Percentiles rank a stretch among this genome's conserved stretches.
phyloP scores from a whole-genome alignment of 1,140 invertebrate species.

The Hyles vespertilio region DNA sequence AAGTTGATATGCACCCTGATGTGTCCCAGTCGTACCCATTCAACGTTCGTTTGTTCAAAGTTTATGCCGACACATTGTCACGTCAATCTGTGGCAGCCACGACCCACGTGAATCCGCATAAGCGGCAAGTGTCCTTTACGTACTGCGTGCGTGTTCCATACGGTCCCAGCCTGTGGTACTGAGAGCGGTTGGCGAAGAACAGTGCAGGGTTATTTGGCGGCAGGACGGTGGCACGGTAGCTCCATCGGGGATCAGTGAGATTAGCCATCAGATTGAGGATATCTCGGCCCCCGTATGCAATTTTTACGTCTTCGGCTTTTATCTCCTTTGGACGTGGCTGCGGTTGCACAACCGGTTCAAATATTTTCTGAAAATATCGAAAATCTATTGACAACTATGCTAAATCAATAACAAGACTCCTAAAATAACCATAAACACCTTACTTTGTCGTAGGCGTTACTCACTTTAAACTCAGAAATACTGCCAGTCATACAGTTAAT shows the following conservation, averaged over 20 bases:
- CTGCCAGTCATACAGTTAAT: slow-evolving; percentile 10
- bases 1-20: slow-evolving; percentile 60
- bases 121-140: slow-evolving; percentile 63
- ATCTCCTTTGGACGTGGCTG: slow-evolving; percentile 61
- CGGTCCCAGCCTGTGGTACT: slow-evolving; percentile 69
- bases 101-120: slow-evolving; percentile 67
- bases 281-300: slow-evolving; percentile 61
- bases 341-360: slow-evolving; percentile 60
- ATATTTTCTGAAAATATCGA: slow-evolving; percentile 62
- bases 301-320: slow-evolving; percentile 55
- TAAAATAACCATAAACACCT: not conserved
- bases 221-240: slow-evolving; percentile 60
- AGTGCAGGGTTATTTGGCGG: slow-evolving; percentile 68
- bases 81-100: slow-evolving; percentile 63
- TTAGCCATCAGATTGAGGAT: slow-evolving; percentile 69
- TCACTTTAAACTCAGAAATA: slow-evolving; percentile 5
- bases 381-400: not conserved
- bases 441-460: slow-evolving; percentile 7
- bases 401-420: slow-evolving; percentile 2
- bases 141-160: slow-evolving; percentile 69
- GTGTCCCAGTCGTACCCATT: slow-evolving; percentile 59
- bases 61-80: slow-evolving; percentile 46
- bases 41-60: slow-evolving; percentile 53
- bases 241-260: slow-evolving; percentile 64
- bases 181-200: slow-evolving; percentile 73